A percentile compares a stretch with the other conserved stretches of the same genome.
Evolutionary conservation across 2,113 vertebrate species (phyloP).

Genomic region (Uropsilus gracilis): DNA sequence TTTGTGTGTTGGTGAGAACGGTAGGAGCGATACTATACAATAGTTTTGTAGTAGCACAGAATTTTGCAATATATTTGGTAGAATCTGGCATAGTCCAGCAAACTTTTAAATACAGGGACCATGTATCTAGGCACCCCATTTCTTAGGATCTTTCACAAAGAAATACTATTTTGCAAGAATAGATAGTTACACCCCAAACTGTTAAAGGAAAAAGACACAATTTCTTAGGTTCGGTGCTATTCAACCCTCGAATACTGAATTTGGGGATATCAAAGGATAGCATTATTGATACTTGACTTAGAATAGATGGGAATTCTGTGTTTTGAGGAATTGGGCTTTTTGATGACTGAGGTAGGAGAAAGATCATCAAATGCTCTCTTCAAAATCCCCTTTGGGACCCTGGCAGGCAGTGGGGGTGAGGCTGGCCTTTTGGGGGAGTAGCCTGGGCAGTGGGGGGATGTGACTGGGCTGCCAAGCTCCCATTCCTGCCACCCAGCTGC

Average conservation of each 20-base stretch:
- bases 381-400: background rate
- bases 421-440: background rate
- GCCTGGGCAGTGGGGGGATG: background rate
- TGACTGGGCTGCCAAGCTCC: background rate
- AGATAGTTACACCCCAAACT: too few species aligned
- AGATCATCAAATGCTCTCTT: background rate
- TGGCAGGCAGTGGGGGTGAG: background rate
- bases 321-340: background rate
- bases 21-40: background rate
- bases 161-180: background rate
- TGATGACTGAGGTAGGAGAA: background rate
- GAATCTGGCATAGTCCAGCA: background rate
- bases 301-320: background rate
- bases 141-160: background rate
- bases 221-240: background rate
- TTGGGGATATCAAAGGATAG: background rate
- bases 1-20: background rate
- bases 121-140: background rate
- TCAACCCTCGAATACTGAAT: background rate
- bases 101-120: constrained; percentile 6
- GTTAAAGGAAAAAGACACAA: too few species aligned
- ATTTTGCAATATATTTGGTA: background rate
- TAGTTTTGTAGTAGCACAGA: background rate
- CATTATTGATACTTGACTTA: background rate
- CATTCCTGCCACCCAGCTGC: too few species aligned